These are phyloP conservation scores for Paraescarpia echinospica DNA, from an alignment of 1,140 invertebrate species.

Conservation along the genomic window DNA sequence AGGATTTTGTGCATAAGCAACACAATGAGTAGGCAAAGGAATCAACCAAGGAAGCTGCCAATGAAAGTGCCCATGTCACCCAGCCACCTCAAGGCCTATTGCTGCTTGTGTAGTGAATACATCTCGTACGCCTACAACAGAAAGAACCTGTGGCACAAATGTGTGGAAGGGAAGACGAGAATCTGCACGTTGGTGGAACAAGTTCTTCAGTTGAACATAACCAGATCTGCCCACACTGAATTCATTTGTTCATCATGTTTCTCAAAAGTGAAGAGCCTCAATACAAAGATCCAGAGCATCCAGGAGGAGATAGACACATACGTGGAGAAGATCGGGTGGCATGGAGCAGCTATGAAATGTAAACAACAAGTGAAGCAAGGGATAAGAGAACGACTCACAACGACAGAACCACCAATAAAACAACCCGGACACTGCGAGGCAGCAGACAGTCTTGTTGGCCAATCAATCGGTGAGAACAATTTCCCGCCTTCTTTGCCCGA, in stretches of 20 bases:
- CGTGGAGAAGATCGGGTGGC: background rate
- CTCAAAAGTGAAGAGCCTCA: background rate
- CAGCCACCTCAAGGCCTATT: background rate
- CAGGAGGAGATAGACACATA: background rate
- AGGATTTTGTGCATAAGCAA: background rate
- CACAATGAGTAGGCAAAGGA: background rate
- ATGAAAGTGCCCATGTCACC: background rate
- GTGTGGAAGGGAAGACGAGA: background rate
- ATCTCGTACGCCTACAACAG: background rate
- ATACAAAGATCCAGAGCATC: background rate
- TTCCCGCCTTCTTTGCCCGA: background rate
- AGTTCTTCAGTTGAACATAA: background rate
- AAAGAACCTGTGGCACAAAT: background rate
- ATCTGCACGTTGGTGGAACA: background rate
- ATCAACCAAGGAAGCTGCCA: background rate
- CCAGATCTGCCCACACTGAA: background rate
- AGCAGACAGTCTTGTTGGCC: background rate
- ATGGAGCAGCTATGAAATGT: background rate
- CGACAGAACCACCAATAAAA: background rate
- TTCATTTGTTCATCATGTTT: background rate
- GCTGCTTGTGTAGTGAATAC: background rate
- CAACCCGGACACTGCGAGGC: background rate
- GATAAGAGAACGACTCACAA: background rate
- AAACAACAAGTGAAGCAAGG: background rate
- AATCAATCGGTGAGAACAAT: background rate